Base-by-base conservation (phyloP, 2,888 invertebrate species). In the Drosophila anceps region DNA sequence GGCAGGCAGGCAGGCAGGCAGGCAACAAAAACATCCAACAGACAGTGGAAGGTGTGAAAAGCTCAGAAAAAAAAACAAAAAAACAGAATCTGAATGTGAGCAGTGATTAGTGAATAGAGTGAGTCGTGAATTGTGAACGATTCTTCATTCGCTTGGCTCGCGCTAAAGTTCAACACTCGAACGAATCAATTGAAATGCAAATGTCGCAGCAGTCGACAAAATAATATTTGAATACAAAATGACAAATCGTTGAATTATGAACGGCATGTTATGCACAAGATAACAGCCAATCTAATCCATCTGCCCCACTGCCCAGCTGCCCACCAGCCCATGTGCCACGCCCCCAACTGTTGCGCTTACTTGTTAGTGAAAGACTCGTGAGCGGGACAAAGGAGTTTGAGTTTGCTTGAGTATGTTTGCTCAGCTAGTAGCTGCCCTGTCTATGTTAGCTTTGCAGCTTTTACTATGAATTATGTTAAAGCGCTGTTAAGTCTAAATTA, bases 231-330 rank as follows among this genome's bases (percentile, higher is more conserved):
- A 87, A 86, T 89, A 84, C 85, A 86, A 74, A 86, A 79, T 84
- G 88, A 89, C 89, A 86, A 89, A 89, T 86, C 89, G 82, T 54
- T 87, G 88, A 89, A 76, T 87, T 86, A 89, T 86, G 89, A 84
- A 73, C 73, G 41, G 62, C 66, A 55, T 63, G 48, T 35, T 58
- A 35, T 68, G 51, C 37, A 51, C 54, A 59, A 61, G 27, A 59
- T 44, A 41, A 13, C 44, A 35, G 31, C 50, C 50, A 31, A 33
- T 50, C 20, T 15, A 53, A 53, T 20, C 37, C n/a, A 37, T 4
- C 53, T 24, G 20, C 6, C 27, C 3, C 18, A 15, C 24, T 24
- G 20, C 15, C n/a, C 12, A 10, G 10, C 7, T 15, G 53, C n/a
- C n/a, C n/a, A n/a, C n/a, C n/a, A n/a, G 20, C 15, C n/a, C 12